These are phyloP conservation scores for Lepas anatifera DNA, from an alignment of 2,888 invertebrate species.

Conservation along the genomic window DNA sequence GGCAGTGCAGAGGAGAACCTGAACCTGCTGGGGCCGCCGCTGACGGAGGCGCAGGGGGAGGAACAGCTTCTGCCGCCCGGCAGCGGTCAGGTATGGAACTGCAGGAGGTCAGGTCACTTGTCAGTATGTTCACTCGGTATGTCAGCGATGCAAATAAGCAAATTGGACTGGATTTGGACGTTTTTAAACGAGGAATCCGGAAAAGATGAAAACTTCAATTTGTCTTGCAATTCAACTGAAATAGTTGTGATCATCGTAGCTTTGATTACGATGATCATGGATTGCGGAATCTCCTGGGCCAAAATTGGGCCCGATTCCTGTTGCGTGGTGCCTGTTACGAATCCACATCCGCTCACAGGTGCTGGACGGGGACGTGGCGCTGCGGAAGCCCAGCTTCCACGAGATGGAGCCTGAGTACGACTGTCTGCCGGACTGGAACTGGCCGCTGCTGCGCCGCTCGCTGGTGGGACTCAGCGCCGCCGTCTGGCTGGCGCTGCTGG, in stretches of 20 bases:
- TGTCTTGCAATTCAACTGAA: no score
- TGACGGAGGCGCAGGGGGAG: not conserved
- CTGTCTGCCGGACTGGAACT: slow-evolving; percentile 61
- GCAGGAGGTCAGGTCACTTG: no score
- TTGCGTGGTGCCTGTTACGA: no score
- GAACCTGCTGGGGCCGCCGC: not conserved
- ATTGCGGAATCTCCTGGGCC: no score
- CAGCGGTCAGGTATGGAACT: not conserved
- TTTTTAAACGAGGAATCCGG: no score
- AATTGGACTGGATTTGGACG: no score
- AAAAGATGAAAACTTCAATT: no score
- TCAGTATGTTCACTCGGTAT: no score
- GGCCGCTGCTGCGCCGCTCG: slow-evolving; percentile 60
- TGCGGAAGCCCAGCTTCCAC: not conserved
- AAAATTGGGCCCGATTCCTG: no score
- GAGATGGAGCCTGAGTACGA: slow-evolving; percentile 29
- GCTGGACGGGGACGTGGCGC: not conserved
- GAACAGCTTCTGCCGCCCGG: not conserved
- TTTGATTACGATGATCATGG: no score
- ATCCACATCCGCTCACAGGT: not conserved
- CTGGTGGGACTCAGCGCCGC: slow-evolving; percentile 62
- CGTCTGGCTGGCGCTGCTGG: slow-evolving; percentile 55
- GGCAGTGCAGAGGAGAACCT: not conserved
- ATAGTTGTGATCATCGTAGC: no score
- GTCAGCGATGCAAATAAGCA: no score